Evolutionary conservation across 2,113 vertebrate genomes (phyloP).

Genomic region (Platichthys stellatus): DNA sequence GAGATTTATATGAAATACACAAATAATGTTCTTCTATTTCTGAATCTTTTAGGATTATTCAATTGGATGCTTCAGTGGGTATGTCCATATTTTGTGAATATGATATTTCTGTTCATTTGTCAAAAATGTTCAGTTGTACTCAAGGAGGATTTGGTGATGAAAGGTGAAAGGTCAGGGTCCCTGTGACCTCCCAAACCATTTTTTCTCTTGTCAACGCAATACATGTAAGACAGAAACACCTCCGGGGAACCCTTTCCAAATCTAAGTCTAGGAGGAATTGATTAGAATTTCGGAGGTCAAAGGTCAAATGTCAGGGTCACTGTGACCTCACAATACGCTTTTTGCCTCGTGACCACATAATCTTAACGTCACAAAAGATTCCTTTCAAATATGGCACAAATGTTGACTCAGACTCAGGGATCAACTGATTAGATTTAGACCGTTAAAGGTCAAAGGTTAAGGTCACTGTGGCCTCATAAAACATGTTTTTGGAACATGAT

Average conservation of each 20-base stretch:
- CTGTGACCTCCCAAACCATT: background rate
- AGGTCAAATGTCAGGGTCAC: background rate
- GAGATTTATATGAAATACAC: conserved; percentile 32
- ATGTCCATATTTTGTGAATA: too few species aligned
- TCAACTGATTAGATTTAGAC: too few species aligned
- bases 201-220: background rate
- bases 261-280: background rate
- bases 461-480: background rate
- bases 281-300: background rate
- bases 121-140: background rate
- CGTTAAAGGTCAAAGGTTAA: background rate
- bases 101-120: background rate
- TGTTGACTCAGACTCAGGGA: too few species aligned
- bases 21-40: conserved; percentile 17
- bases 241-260: background rate
- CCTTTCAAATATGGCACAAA: too few species aligned
- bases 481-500: background rate
- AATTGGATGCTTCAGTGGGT: too few species aligned
- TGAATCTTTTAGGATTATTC: background rate
- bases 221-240: background rate
- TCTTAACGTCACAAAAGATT: too few species aligned
- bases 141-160: background rate
- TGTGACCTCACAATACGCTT: background rate
- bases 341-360: too few species aligned
- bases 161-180: background rate